Base-by-base conservation (phyloP, 2,797 vertebrate species). In the Bufotes viridis region DNA sequence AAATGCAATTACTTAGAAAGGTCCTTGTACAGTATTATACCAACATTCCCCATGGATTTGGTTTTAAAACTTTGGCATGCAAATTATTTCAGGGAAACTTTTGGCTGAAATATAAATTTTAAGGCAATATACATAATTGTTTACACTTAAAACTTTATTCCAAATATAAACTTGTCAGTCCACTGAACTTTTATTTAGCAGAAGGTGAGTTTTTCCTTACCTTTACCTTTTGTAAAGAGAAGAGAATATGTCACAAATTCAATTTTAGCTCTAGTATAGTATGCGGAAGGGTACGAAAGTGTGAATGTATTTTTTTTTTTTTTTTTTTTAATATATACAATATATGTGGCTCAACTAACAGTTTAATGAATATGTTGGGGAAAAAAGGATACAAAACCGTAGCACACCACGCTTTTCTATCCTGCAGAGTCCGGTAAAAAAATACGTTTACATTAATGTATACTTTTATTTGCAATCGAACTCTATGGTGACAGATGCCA, bases 1-100 rank as follows among this genome's bases (percentile, higher is more conserved):
- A 87, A 89, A 89, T 82, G 84, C 84, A 87, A 89, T 89, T 89
- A 86, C 63, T 83, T 89, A 89, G 49, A 89, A 86, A 89, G 88
- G 88, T 83, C 88, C 80, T 87, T 89, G 80, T 79, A 75, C 63
- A 55, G 53, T 82, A 79, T 89, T 83, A 78, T 65, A 86, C 22
- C 49, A 57, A 14, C 79, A 82, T 82, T 89, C 84, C 79, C 84
- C 61, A 75, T 82, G 84, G 72, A 82, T 67, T 82, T 78, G 60
- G 6, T 78, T 63, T 65, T 26, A 82, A 86, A 81, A 85, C 69
- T 89, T 86, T 86, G 72, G 65, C 58, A 86, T 89, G 88, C 55
- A 86, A 86, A 89, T 86, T 53, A 72, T 81, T 89, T 85, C 80
- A 85, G 78, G 70, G 70, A 72, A 81, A 81, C 72, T 85, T 76